Evolutionary conservation across 2,113 vertebrate species (phyloP).

Genomic region (Syngnathus floridae): DNA sequence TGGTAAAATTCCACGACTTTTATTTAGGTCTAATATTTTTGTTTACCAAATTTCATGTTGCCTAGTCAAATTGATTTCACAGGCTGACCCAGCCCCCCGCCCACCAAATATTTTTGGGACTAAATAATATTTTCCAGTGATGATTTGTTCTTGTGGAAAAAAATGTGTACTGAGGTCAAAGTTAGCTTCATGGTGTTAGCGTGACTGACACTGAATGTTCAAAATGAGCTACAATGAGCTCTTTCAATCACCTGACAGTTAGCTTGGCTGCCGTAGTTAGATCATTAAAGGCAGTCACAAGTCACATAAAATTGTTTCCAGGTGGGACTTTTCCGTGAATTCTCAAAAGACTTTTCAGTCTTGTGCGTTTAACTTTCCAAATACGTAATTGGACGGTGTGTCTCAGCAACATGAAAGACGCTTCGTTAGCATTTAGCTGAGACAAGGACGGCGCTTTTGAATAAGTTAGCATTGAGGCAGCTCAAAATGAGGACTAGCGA

Average conservation of each 20-base stretch:
- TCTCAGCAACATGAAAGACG: not conserved
- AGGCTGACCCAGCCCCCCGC: too few relatives aligned
- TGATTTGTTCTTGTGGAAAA: not conserved
- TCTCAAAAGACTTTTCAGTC: not conserved
- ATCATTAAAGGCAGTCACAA: not conserved
- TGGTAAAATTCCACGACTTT: too few relatives aligned
- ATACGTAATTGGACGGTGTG: not conserved
- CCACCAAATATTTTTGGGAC: too few relatives aligned
- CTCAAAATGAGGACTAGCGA: not conserved
- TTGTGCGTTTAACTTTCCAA: not conserved
- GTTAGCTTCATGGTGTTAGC: not conserved
- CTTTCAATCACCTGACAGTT: not conserved
- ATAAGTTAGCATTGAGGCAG: not conserved
- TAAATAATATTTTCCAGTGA: not conserved
- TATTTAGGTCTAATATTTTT: too few relatives aligned
- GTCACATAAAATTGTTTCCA: not conserved
- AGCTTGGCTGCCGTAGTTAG: not conserved
- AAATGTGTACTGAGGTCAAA: not conserved
- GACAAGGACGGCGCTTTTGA: not conserved
- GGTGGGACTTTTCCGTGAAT: not conserved
- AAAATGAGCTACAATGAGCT: not conserved
- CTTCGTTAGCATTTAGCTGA: not conserved
- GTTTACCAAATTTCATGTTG: not conserved
- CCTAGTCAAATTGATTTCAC: not conserved
- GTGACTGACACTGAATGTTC: not conserved